Evolutionary conservation across 2,888 invertebrate species (phyloP).

Genomic region (Cheilosia grossa): DNA sequence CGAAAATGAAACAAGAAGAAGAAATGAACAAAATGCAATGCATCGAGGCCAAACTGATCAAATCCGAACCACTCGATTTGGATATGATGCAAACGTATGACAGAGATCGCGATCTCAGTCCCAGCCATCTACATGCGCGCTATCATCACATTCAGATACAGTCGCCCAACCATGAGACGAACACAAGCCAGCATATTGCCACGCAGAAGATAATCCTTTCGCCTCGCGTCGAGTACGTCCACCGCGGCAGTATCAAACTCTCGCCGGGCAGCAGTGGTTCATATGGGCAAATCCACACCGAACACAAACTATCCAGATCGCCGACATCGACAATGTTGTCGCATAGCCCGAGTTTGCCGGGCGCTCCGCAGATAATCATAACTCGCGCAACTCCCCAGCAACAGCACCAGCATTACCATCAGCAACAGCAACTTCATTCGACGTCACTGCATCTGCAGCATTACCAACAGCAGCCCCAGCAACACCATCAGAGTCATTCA

Average conservation of each 20-base stretch:
- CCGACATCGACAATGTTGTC: slow-evolving; percentile 68
- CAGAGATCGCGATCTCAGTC: slow-evolving; percentile 65
- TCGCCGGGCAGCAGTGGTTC: slow-evolving; percentile 56
- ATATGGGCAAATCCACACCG: slow-evolving; percentile 60
- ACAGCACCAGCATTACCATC: slow-evolving; percentile 67
- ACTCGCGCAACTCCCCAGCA: slow-evolving; percentile 78
- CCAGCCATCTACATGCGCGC: slow-evolving; percentile 75
- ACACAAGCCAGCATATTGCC: slow-evolving; percentile 41
- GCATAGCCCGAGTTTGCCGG: slow-evolving; percentile 67
- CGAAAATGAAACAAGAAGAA: not conserved
- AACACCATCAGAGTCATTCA: slow-evolving; percentile 70
- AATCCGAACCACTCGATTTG: slow-evolving; percentile 82
- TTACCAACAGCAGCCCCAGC: slow-evolving; percentile 67
- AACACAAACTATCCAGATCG: slow-evolving; percentile 60
- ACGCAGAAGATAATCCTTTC: slow-evolving; percentile 81
- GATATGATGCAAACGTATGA: slow-evolving; percentile 80
- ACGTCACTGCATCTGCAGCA: slow-evolving; percentile 68
- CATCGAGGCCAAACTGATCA: slow-evolving; percentile 81
- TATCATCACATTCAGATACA: slow-evolving; percentile 82
- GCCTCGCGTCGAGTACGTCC: slow-evolving; percentile 81
- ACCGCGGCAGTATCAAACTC: slow-evolving; percentile 61
- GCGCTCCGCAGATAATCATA: slow-evolving; percentile 80
- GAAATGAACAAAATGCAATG: slow-evolving; percentile 81
- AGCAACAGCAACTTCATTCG: slow-evolving; percentile 75
- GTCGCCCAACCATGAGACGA: slow-evolving; percentile 75